Evolutionary conservation across 2,113 vertebrate species (phyloP).

Genomic region (Synchiropus splendidus): DNA sequence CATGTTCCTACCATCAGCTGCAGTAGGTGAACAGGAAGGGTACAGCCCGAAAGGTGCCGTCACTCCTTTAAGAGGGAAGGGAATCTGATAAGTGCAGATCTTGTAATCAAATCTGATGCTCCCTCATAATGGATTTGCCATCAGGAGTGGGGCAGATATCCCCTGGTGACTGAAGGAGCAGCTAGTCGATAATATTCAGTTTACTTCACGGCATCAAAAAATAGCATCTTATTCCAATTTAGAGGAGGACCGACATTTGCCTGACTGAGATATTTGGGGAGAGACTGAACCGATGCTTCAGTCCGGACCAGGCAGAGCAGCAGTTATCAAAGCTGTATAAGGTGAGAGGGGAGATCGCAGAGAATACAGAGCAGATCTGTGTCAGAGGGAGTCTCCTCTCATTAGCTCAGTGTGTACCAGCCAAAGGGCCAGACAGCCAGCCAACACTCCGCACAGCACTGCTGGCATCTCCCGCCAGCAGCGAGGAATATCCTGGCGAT

Average conservation of each 20-base stretch:
- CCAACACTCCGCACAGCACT: constrained; percentile 31
- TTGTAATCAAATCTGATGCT: constrained; percentile 49
- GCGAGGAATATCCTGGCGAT: constrained; percentile 40
- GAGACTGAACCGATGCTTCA: too few relatives aligned
- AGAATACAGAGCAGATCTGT: constrained; percentile 18
- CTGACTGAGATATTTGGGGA: too few relatives aligned
- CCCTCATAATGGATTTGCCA: constrained; percentile 38
- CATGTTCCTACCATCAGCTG: too few relatives aligned
- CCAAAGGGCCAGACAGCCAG: constrained; percentile 37
- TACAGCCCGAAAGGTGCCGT: neutral
- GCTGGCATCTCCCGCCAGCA: constrained; percentile 34
- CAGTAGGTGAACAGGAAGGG: too few relatives aligned
- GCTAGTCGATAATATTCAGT: constrained; percentile 29
- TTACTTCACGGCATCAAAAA: constrained; percentile 3
- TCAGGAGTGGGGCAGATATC: constrained; percentile 27
- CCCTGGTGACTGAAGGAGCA: constrained; percentile 19
- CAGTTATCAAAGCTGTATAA: too few relatives aligned
- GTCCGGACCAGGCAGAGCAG: too few relatives aligned
- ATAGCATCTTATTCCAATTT: too few relatives aligned
- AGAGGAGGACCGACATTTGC: too few relatives aligned
- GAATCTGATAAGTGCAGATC: constrained; percentile 47
- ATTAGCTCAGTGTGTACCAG: constrained; percentile 54
- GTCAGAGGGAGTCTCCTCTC: constrained; percentile 44
- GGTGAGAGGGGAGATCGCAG: constrained; percentile 19
- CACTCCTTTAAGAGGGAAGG: constrained; percentile 28